Percentiles rank a stretch among this genome's conserved stretches.
These are phyloP conservation scores for Pristionchus exspectatus DNA, from an alignment of 2,888 invertebrate species.

Conservation along the genomic window DNA sequence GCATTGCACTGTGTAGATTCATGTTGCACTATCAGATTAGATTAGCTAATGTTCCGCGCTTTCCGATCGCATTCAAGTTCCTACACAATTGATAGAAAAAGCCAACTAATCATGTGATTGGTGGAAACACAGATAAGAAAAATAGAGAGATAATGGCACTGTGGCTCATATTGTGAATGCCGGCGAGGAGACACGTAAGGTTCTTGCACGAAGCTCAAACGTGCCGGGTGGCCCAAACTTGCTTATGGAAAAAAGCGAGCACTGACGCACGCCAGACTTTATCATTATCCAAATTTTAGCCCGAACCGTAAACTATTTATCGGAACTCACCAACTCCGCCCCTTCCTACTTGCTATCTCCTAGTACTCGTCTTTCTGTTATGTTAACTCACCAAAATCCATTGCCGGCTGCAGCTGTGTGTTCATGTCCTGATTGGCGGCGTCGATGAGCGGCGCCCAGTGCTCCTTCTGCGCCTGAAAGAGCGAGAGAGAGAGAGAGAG, in stretches of 20 bases:
- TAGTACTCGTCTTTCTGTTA: too few relatives aligned
- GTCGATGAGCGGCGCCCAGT: conserved; percentile 91
- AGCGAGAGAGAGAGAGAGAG: too few relatives aligned
- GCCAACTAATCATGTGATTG: neutral
- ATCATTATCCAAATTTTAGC: neutral
- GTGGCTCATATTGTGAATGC: too few relatives aligned
- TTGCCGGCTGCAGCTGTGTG: conserved; percentile 59
- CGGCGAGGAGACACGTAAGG: too few relatives aligned
- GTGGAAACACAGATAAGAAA: neutral
- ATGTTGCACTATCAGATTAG: neutral
- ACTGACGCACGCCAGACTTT: neutral
- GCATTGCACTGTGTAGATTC: neutral
- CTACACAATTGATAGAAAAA: neutral
- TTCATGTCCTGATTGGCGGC: conserved; percentile 65
- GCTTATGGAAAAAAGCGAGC: neutral
- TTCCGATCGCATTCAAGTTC: too few relatives aligned
- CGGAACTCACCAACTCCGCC: too few relatives aligned
- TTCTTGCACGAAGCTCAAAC: too few relatives aligned
- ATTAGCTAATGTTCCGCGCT: neutral
- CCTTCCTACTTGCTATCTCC: neutral
- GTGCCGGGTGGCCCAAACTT: neutral
- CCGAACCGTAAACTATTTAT: too few relatives aligned
- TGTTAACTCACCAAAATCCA: conserved; percentile 60
- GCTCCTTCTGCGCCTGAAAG: conserved; percentile 86
- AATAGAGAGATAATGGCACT: too few relatives aligned